A percentile compares a stretch with the other conserved stretches of the same genome.
These are phyloP conservation scores for Caenorhabditis drosophilae DNA, from an alignment of 2,888 invertebrate species.

Conservation along the genomic window DNA sequence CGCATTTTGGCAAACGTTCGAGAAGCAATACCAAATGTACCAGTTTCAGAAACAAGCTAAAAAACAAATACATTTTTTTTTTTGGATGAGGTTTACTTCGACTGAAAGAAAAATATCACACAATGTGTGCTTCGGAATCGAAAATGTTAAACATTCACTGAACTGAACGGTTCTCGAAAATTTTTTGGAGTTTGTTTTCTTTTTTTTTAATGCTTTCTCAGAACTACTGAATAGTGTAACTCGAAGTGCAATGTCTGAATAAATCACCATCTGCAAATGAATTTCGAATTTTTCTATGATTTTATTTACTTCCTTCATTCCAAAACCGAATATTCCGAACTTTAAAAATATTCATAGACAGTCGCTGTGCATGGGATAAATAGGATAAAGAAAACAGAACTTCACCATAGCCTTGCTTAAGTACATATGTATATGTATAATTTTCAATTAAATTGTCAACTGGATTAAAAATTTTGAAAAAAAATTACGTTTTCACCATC, in stretches of 20 bases:
- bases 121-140: conserved; percentile 60
- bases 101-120: conserved; percentile 64
- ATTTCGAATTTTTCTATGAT: background rate
- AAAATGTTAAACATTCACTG: conserved; percentile 67
- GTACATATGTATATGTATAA: background rate
- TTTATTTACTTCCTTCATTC: conserved; percentile 40
- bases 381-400: conserved; percentile 75
- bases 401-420: conserved; percentile 73
- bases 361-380: conserved; percentile 74
- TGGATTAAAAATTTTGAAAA: background rate
- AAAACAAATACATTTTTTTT: conserved; percentile 12
- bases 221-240: conserved; percentile 54
- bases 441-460: background rate
- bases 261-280: background rate
- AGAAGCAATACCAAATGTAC: conserved; percentile 64
- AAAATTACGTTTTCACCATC: conserved; percentile 40
- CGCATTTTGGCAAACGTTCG: conserved; percentile 61
- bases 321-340: conserved; percentile 72
- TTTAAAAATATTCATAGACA: conserved; percentile 75
- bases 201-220: conserved; percentile 62
- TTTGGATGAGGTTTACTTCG: conserved; percentile 46
- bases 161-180: conserved; percentile 58
- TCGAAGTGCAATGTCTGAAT: conserved; percentile 60
- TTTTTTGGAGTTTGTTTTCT: conserved; percentile 64
- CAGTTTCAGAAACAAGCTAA: conserved; percentile 64